Evolutionary conservation across 2,888 invertebrate species (phyloP), one percentile per base, ranked within the genome.

Genomic region (Paralinhomoeus sp.): DNA sequence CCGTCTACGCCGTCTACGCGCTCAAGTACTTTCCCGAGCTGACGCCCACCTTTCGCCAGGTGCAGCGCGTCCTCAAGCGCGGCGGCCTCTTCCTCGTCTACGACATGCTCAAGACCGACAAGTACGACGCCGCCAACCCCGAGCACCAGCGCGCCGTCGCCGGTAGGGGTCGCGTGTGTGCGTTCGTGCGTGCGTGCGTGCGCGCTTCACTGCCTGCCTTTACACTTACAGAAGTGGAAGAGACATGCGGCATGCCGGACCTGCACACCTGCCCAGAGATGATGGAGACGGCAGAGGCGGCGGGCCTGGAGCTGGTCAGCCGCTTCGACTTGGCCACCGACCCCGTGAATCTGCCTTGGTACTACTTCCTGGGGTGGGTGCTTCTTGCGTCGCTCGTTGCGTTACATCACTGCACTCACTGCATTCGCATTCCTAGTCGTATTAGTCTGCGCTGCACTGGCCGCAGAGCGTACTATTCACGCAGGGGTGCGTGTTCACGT

Each of bases 381-480:
- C 39, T 55, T n/a, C 60, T 60, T 45, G 59, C 60, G 59, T 58
- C 59, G 58, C 46, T 60, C 17, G 49, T 54, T 7, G 49, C 45
- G 33, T n/a, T n/a, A n/a, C n/a, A n/a, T n/a, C n/a, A n/a, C n/a
- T 57, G 47, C 41, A 41, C 9, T 22, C 49, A n/a, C n/a, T n/a
- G n/a, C n/a, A n/a, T n/a, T 51, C 1, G 39, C n/a, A n/a, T n/a
- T n/a, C n/a, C n/a, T n/a, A n/a, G n/a, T n/a, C n/a, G n/a, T n/a
- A n/a, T n/a, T n/a, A n/a, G n/a, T n/a, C n/a, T n/a, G n/a, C n/a
- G n/a, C n/a, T n/a, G n/a, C n/a, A n/a, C n/a, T n/a, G n/a, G n/a
- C n/a, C n/a, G n/a, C n/a, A n/a, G n/a, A n/a, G n/a, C n/a, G n/a
- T n/a, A n/a, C n/a, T n/a, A n/a, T n/a, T n/a, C n/a, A n/a, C n/a